Base-by-base conservation (phyloP, 2,888 invertebrate genomes). In the Panorpa germanica region DNA sequence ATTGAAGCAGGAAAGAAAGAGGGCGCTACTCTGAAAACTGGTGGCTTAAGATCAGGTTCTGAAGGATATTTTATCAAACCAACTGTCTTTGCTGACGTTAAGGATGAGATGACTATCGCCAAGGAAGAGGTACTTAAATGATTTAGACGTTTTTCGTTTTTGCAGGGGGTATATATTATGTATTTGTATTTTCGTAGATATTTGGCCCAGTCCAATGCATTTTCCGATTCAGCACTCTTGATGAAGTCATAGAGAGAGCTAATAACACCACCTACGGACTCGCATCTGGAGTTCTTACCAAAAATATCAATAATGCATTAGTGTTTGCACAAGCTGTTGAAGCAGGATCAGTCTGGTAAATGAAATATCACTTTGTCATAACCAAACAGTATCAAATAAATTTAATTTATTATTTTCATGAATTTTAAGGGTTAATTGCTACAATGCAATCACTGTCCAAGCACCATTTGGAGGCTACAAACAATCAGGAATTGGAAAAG, bases 381-480 rank as follows among this genome's bases (percentile, higher is more conserved):
- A n/a, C n/a, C n/a, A n/a, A n/a, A n/a, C n/a, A n/a, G n/a, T n/a
- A n/a, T n/a, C n/a, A n/a, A n/a, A n/a, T n/a, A n/a, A n/a, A n/a
- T n/a, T n/a, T n/a, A n/a, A n/a, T n/a, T n/a, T n/a, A n/a, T n/a
- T n/a, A n/a, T n/a, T n/a, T n/a, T n/a, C n/a, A n/a, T n/a, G n/a
- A n/a, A n/a, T n/a, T n/a, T n/a, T n/a, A n/a, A n/a, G n/a, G n/a
- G n/a, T n/a, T n/a, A n/a, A n/a, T n/a, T n/a, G n/a, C n/a, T n/a
- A n/a, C n/a, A n/a, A n/a, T n/a, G n/a, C n/a, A n/a, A n/a, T n/a
- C n/a, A n/a, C n/a, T n/a, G n/a, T 73, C 2, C 83, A 86, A 49
- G 73, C 78, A 23, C 86, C 88, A 9, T 88, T 88, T 48, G 88
- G 88, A 31, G 88, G 88, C 23, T 88, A 69, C 54, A 86, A 83